Evolutionary conservation across 1,140 invertebrate species (phyloP), one percentile per base, ranked within the genome.

Genomic region (Drosophila lacteicornis): DNA sequence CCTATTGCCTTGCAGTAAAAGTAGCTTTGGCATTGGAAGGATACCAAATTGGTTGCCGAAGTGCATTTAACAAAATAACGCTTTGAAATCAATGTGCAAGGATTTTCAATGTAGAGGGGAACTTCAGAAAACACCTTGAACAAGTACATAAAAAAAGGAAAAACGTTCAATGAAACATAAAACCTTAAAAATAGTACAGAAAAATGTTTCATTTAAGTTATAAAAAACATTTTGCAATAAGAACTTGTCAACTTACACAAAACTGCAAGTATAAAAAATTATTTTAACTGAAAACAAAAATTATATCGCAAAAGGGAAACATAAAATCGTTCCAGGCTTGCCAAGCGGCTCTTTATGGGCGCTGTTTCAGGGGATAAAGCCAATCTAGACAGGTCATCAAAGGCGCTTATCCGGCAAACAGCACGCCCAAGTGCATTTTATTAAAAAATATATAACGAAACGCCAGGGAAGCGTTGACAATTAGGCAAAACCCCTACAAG

Each of bases 401-500:
- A 40, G 6, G 15, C 13, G 12, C 27, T 25, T 50, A 68, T 40
- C 25, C 17, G 7, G 13, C 12, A 58, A 59, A 40, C 22, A 25
- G 19, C 27, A 9, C 9, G n/a, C 30, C 30, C 12, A 27, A 69
- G 22, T 22, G 38, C 49, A 36, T 30, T 74, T 61, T 19, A 71
- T 47, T 62, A 27, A 46, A 57, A 42, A 55, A 22, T 50, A 22
- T 9, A 55, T 40, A 40, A 30, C 27, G 19, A 55, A 49, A 19
- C 61, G 22, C n/a, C 33, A 22, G 4, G 17, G 22, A 55, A 55
- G 53, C 58, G 69, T 62, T 75, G 71, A 75, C 71, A 75, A 75
- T 75, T 75, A 75, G 69, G 49, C 45, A 73, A 55, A 73, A 59
- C 69, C 22, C 19, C 45, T 73, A 43, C 53, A 60, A 59, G 55